Conservation (phyloP, 1,140 invertebrate species). For the Drosophila varians region DNA sequence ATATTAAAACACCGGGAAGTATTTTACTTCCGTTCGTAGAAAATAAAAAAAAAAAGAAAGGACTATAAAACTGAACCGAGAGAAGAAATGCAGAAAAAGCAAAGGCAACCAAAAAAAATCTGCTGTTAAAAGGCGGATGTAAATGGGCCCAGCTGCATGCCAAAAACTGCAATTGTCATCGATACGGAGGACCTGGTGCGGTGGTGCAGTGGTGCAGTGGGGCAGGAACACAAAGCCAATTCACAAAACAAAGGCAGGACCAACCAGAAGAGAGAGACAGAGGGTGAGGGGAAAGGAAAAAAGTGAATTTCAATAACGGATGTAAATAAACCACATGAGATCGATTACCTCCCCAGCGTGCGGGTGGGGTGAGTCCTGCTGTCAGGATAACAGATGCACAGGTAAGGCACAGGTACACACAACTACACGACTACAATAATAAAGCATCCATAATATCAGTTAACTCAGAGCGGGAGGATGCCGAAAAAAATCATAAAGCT, state of each 20-base stretch:
- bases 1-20: slow-evolving; percentile 41
- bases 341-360: slow-evolving; percentile 74
- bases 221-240: slow-evolving; percentile 57
- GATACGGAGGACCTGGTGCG: slow-evolving; percentile 26
- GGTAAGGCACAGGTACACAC: slow-evolving; percentile 36
- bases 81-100: slow-evolving; percentile 4
- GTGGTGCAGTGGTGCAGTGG: slow-evolving; percentile 1
- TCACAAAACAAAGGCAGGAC: slow-evolving; percentile 65
- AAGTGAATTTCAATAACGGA: slow-evolving; percentile 78
- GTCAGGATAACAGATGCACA: slow-evolving; percentile 77
- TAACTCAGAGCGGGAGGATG: slow-evolving; percentile 53
- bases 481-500: slow-evolving; percentile 44
- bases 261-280: background rate
- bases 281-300: slow-evolving; percentile 16
- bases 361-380: slow-evolving; percentile 55
- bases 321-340: slow-evolving; percentile 80
- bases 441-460: slow-evolving; percentile 69
- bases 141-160: slow-evolving; percentile 72
- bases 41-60: slow-evolving; percentile 23
- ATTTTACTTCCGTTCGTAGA: slow-evolving; percentile 57
- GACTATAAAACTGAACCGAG: slow-evolving; percentile 2
- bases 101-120: slow-evolving; percentile 50
- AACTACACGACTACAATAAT: slow-evolving; percentile 15
- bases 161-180: slow-evolving; percentile 78
- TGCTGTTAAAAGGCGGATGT: slow-evolving; percentile 68